Conservation (phyloP, 1,140 invertebrate genomes). For the Drosophila bifasciata region DNA sequence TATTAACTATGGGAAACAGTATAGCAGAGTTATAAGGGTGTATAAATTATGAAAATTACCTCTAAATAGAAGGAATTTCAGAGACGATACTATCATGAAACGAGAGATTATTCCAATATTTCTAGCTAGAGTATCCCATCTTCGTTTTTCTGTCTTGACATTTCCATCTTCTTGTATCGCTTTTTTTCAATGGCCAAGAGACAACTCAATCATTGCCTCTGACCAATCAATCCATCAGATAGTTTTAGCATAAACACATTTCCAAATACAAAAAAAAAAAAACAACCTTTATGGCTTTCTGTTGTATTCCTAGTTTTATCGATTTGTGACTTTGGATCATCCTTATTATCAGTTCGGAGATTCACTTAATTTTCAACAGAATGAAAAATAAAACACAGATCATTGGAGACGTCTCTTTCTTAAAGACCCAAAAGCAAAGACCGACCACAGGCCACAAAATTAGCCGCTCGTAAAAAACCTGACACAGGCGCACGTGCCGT, state of each 20-base stretch:
- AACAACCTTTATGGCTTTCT: slow-evolving; percentile 25
- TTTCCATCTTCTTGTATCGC: slow-evolving; percentile 3
- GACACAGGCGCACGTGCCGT: slow-evolving; percentile 81
- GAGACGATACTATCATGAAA: no score
- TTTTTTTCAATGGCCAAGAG: slow-evolving; percentile 59
- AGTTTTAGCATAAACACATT: slow-evolving; percentile 42
- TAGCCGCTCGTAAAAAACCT: slow-evolving; percentile 79
- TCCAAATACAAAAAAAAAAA: slow-evolving; percentile 32
- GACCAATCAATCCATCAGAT: slow-evolving; percentile 75
- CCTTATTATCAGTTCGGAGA: slow-evolving; percentile 53
- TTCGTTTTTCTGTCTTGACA: not conserved
- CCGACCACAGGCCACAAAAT: slow-evolving; percentile 58
- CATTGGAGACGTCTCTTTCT: slow-evolving; percentile 32
- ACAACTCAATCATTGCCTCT: slow-evolving; percentile 64
- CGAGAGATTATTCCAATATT: no score
- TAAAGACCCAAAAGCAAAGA: slow-evolving; percentile 48
- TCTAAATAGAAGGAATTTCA: no score
- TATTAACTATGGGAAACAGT: not conserved
- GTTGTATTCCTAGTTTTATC: slow-evolving; percentile 48
- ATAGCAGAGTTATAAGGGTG: not conserved
- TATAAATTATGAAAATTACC: not conserved
- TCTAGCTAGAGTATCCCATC: slow-evolving; percentile 10
- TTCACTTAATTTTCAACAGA: slow-evolving; percentile 56
- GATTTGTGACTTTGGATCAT: slow-evolving; percentile 43
- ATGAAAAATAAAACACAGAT: slow-evolving; percentile 40